Percentiles rank a stretch among this genome's conserved stretches.
These are phyloP conservation scores for Dermochelys coriacea DNA, from an alignment of 2,797 vertebrate species.

Conservation along the genomic window DNA sequence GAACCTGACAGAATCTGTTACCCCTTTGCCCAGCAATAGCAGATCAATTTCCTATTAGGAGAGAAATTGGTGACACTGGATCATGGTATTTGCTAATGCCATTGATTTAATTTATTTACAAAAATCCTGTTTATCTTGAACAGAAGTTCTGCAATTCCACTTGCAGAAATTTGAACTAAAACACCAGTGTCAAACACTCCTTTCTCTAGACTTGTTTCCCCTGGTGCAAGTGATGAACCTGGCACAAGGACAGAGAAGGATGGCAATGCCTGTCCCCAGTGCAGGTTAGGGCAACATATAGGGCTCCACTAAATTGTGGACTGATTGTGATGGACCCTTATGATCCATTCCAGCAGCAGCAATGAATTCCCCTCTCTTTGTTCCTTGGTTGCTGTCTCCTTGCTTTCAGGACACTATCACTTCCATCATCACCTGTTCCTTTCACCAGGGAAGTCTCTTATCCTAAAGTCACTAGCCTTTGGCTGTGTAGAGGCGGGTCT, in stretches of 20 bases:
- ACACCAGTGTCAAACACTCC: not conserved
- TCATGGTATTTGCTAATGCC: slow-evolving; percentile 19
- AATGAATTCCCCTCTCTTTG: not conserved
- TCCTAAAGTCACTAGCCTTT: too few species aligned
- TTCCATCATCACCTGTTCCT: too few species aligned
- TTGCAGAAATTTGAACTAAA: slow-evolving; percentile 18
- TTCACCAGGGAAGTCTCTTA: too few species aligned
- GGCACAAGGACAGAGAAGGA: too few species aligned
- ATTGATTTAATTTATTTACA: not conserved
- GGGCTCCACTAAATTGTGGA: too few species aligned
- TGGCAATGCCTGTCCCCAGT: not conserved
- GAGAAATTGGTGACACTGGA: not conserved
- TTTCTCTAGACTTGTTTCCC: not conserved
- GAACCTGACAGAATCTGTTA: not conserved
- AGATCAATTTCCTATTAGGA: not conserved
- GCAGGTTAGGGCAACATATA: too few species aligned
- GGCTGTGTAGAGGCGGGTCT: not conserved
- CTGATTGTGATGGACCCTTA: too few species aligned
- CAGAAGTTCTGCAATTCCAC: not conserved
- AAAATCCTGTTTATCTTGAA: not conserved
- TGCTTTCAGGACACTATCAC: too few species aligned
- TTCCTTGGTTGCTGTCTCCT: not conserved
- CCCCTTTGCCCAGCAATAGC: not conserved
- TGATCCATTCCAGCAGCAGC: not conserved
- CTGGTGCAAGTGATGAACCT: not conserved